Evolutionary conservation across 2,113 vertebrate species (phyloP).

Genomic region (Gnathonemus longibarbis): DNA sequence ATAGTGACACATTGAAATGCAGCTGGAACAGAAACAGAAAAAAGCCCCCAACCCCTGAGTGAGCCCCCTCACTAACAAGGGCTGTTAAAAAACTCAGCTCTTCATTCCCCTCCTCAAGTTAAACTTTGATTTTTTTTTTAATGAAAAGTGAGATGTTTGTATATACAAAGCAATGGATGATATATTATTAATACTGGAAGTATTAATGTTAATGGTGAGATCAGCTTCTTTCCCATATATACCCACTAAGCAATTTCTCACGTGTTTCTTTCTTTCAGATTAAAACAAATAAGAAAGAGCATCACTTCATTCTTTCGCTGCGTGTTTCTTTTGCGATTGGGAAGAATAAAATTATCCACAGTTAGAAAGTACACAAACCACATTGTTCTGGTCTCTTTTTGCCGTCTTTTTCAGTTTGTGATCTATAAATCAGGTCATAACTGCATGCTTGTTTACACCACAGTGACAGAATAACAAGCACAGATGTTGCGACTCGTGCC

Average conservation of each 20-base stretch:
- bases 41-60: background rate
- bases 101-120: background rate
- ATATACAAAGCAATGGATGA: background rate
- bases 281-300: background rate
- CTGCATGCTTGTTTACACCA: conserved; percentile 19
- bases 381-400: background rate
- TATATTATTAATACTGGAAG: background rate
- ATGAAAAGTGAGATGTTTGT: background rate
- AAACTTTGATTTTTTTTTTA: background rate
- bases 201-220: background rate
- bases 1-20: background rate
- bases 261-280: background rate
- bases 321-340: conserved; percentile 14
- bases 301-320: background rate
- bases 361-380: conserved; percentile 3
- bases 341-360: conserved; percentile 6
- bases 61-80: background rate
- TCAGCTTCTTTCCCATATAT: background rate
- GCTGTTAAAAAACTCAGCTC: background rate
- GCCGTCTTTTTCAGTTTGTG: background rate
- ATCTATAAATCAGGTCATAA: conserved; percentile 25
- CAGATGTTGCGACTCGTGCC: conserved; percentile 14
- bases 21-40: background rate
- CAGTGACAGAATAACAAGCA: conserved; percentile 23
- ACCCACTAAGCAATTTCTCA: background rate